Evolutionary conservation across 2,113 vertebrate genomes (phyloP).

Genomic region (Atrichornis clamosus): DNA sequence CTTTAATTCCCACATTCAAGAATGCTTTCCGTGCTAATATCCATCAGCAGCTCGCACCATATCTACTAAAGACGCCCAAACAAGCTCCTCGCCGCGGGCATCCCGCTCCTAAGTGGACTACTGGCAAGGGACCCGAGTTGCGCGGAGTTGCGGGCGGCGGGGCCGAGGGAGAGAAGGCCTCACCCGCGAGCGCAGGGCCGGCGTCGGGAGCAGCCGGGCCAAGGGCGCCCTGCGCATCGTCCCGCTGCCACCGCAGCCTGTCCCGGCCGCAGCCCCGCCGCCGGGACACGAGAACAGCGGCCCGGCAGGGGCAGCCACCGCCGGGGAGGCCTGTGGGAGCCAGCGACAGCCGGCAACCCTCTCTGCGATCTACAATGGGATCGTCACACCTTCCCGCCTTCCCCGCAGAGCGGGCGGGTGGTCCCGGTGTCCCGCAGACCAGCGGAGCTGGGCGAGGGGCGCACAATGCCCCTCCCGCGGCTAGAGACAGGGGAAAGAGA

Average conservation of each 20-base stretch:
- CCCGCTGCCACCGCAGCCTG: neutral
- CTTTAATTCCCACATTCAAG: neutral
- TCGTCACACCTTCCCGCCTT: neutral
- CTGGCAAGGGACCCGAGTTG: fast-evolving
- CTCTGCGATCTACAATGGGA: neutral
- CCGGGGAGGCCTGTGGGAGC: neutral
- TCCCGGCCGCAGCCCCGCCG: too few species aligned
- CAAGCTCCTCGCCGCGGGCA: fast-evolving
- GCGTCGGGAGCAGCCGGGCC: neutral
- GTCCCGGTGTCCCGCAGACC: neutral
- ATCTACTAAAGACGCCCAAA: neutral
- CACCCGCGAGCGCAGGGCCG: neutral
- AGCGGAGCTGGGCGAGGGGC: neutral
- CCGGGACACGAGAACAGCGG: neutral
- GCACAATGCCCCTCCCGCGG: neutral
- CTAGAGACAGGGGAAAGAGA: too few species aligned
- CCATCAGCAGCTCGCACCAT: fast-evolving
- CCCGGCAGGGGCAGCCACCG: neutral
- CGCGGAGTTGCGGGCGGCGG: neutral
- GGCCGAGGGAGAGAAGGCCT: neutral
- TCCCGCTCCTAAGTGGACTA: neutral
- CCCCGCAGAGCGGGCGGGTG: too few species aligned
- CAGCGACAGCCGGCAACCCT: neutral
- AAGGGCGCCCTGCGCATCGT: neutral
- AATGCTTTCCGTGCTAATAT: fast-evolving